Conservation (phyloP, 1,140 invertebrate species). For the Drosophila chauvacae region DNA sequence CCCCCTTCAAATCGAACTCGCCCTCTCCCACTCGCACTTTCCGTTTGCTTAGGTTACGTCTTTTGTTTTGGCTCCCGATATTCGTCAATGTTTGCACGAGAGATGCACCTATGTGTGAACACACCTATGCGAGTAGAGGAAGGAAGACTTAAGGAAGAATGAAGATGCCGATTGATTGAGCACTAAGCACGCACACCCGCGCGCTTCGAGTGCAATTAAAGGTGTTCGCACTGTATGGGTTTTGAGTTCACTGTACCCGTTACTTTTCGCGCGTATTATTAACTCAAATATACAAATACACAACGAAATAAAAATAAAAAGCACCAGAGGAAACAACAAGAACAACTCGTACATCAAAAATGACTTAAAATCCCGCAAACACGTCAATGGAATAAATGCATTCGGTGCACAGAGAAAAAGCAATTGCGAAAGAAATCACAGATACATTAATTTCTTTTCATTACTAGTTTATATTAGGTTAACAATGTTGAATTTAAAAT, state of each 20-base stretch:
- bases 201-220: constrained; percentile 22
- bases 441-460: no score
- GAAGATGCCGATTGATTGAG: constrained; percentile 20
- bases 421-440: not conserved
- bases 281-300: constrained; percentile 63
- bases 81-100: constrained; percentile 47
- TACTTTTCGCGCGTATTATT: constrained; percentile 70
- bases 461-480: no score
- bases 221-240: constrained; percentile 42
- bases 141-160: constrained; percentile 1
- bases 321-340: constrained; percentile 52
- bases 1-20: not conserved
- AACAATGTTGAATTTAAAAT: no score
- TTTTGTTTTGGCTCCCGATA: constrained; percentile 77
- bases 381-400: constrained; percentile 79
- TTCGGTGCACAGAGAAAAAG: constrained; percentile 35
- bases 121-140: constrained; percentile 6
- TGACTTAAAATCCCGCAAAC: constrained; percentile 72
- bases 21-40: constrained; percentile 9
- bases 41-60: constrained; percentile 34
- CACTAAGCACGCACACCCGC: constrained; percentile 1
- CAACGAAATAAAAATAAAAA: constrained; percentile 27
- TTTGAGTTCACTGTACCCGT: constrained; percentile 78
- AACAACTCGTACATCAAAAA: constrained; percentile 74
- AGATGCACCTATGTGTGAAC: constrained; percentile 16